Evolutionary conservation across 2,113 vertebrate genomes (phyloP).

Genomic region (Oenanthe oenanthe): DNA sequence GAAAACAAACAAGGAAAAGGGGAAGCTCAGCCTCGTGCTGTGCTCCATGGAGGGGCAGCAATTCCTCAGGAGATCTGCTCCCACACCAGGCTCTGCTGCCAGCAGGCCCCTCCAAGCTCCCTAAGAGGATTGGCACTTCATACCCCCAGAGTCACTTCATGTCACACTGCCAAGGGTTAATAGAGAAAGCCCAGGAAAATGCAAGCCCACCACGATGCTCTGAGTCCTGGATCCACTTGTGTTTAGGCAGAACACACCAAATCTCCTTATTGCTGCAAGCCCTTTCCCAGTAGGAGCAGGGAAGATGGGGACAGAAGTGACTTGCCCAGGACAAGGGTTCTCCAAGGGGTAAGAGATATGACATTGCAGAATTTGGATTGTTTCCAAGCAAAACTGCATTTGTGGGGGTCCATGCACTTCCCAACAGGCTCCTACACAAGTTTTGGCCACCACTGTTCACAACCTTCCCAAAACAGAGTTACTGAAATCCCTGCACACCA

Average conservation of each 20-base stretch:
- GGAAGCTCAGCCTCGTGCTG: accelerated
- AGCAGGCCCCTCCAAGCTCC: background rate
- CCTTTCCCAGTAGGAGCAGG: background rate
- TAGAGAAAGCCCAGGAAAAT: background rate
- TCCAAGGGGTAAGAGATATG: background rate
- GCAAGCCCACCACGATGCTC: background rate
- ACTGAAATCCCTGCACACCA: background rate
- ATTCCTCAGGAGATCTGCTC: background rate
- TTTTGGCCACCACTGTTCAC: background rate
- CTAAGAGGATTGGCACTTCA: background rate
- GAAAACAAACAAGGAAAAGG: background rate
- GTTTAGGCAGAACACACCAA: background rate
- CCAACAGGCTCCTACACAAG: background rate
- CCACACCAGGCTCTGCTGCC: background rate
- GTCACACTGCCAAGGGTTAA: background rate
- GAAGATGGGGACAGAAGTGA: background rate
- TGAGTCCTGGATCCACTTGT: accelerated
- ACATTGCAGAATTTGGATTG: background rate
- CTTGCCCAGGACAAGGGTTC: background rate
- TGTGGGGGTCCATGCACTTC: background rate
- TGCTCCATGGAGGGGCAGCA: accelerated
- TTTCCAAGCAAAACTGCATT: background rate
- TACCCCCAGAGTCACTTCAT: background rate
- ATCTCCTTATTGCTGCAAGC: background rate
- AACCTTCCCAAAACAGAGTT: background rate